Conservation (phyloP, 1,140 invertebrate species). For the Delia radicum region DNA sequence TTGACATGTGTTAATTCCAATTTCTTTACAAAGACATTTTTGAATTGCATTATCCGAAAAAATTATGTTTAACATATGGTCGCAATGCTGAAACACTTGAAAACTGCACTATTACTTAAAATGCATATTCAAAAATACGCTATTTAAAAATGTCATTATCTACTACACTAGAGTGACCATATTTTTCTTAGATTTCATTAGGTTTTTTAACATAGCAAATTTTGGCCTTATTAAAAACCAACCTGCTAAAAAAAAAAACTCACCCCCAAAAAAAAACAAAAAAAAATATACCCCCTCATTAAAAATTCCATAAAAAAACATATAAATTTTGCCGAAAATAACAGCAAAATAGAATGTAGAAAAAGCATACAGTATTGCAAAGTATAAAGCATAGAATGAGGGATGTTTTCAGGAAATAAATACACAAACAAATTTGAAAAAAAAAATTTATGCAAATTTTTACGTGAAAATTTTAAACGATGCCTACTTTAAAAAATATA, state of each 20-base stretch:
- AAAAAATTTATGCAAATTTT: background rate
- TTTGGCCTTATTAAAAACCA: background rate
- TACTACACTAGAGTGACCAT: too few relatives aligned
- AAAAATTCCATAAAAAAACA: constrained; percentile 11
- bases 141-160: too few relatives aligned
- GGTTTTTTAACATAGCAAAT: too few relatives aligned
- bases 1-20: background rate
- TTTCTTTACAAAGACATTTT: background rate
- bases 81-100: background rate
- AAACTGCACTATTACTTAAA: too few relatives aligned
- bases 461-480: background rate
- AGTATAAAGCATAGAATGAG: background rate
- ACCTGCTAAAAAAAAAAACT: constrained; percentile 10
- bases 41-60: background rate
- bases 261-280: background rate
- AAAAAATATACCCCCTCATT: constrained; percentile 19
- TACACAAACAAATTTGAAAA: background rate
- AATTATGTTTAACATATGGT: background rate
- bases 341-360: background rate
- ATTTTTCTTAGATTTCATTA: too few relatives aligned
- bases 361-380: background rate
- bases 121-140: too few relatives aligned
- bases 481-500: too few relatives aligned
- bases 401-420: constrained; percentile 4
- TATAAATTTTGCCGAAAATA: background rate